These are phyloP conservation scores for Tridacna gigas DNA, from an alignment of 2,888 invertebrate genomes.

Conservation along the genomic window DNA sequence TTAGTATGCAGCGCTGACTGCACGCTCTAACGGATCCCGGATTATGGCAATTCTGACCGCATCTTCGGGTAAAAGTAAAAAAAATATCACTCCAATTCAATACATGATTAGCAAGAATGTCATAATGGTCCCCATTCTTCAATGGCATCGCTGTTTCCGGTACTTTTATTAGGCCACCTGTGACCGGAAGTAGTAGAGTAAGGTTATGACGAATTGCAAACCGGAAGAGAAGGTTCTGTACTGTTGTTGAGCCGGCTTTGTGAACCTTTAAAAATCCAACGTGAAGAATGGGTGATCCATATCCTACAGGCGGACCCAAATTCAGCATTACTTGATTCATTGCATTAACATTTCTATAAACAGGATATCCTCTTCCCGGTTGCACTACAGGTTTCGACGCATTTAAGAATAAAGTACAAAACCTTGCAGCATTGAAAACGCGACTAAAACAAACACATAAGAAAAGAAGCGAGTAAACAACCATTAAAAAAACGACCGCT, in stretches of 20 bases:
- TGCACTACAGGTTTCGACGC: no score
- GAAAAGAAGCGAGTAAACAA: no score
- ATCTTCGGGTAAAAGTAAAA: neutral
- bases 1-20: neutral
- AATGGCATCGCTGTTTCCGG: neutral
- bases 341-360: no score
- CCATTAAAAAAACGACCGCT: no score
- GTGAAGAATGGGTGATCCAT: neutral
- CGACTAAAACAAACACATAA: no score
- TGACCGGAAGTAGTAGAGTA: neutral
- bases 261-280: neutral
- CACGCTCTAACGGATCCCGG: neutral
- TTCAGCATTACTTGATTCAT: no score
- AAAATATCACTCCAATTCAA: neutral
- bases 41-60: neutral
- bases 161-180: neutral
- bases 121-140: neutral
- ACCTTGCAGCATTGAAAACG: no score
- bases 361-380: no score
- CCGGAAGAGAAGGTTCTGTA: neutral
- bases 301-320: no score
- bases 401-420: no score
- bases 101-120: neutral
- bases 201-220: neutral
- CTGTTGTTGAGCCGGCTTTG: neutral